Conservation (phyloP, 2,113 vertebrate genomes). For the Dicentrarchus labrax region DNA sequence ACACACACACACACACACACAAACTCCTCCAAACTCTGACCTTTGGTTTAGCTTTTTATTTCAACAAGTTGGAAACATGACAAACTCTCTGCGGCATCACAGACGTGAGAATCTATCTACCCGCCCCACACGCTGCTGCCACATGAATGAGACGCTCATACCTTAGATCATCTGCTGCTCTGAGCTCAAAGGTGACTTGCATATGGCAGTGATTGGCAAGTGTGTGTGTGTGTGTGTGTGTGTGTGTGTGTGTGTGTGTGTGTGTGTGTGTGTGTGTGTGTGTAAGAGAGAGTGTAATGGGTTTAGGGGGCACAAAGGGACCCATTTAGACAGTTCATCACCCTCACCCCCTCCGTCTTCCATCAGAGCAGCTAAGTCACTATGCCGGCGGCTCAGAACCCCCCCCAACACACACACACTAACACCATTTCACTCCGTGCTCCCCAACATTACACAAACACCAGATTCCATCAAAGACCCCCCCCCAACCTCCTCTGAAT, state of each 20-base stretch:
- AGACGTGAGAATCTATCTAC: background rate
- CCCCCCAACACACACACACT: constrained; percentile 10
- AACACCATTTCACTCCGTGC: constrained; percentile 57
- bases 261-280: constrained; percentile 32
- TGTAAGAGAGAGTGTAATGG: constrained; percentile 57
- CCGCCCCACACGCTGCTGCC: background rate
- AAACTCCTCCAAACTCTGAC: background rate
- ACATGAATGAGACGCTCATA: constrained; percentile 63
- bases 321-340: constrained; percentile 79
- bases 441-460: constrained; percentile 80
- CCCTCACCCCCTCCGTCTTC: constrained; percentile 36
- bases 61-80: background rate
- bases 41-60: background rate
- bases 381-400: constrained; percentile 9
- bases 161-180: constrained; percentile 22
- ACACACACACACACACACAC: too few relatives aligned
- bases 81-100: constrained; percentile 6
- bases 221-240: constrained; percentile 36
- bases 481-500: constrained; percentile 64
- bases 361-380: constrained; percentile 52
- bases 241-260: background rate
- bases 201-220: constrained; percentile 79
- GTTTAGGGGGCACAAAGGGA: constrained; percentile 75
- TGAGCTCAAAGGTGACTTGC: constrained; percentile 59
- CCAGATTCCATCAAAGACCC: constrained; percentile 76